Conservation (phyloP, 2,113 vertebrate species). For the Trematomus loennbergii region DNA sequence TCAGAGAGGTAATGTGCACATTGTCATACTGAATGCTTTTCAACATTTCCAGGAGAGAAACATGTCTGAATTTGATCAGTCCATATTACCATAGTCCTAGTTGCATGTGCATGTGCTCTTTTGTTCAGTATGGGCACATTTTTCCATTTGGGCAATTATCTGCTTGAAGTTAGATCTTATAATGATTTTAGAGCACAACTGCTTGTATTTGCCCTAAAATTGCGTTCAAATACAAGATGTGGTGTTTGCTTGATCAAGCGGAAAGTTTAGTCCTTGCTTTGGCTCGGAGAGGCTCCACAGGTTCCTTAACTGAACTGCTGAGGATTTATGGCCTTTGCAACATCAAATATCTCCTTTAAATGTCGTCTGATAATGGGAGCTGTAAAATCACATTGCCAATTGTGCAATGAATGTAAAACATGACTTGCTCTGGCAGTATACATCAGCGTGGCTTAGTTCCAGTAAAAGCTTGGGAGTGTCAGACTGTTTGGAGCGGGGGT, state of each 20-base stretch:
- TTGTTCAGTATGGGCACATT: no score
- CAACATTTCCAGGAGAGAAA: neutral
- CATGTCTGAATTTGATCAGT: neutral
- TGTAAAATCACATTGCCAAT: neutral
- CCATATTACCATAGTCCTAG: neutral
- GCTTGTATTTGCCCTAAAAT: neutral
- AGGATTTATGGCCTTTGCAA: constrained; percentile 7
- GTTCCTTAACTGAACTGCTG: constrained; percentile 1
- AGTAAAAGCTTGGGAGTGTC: constrained; percentile 50
- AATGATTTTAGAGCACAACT: neutral
- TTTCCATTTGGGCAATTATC: no score
- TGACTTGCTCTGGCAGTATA: neutral
- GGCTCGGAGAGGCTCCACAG: neutral
- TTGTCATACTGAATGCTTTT: neutral
- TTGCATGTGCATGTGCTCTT: no score
- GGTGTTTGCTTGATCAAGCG: neutral
- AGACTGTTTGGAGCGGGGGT: constrained; percentile 22
- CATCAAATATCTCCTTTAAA: constrained; percentile 1
- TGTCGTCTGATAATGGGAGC: neutral
- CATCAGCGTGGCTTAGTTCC: constrained; percentile 28
- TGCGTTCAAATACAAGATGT: no score
- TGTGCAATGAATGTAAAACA: neutral
- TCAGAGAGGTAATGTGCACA: neutral
- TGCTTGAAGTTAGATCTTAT: no score
- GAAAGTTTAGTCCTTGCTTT: neutral